Evolutionary conservation across 2,797 vertebrate species (phyloP), one percentile per base, ranked within the genome.

Genomic region (Hirundo rustica): DNA sequence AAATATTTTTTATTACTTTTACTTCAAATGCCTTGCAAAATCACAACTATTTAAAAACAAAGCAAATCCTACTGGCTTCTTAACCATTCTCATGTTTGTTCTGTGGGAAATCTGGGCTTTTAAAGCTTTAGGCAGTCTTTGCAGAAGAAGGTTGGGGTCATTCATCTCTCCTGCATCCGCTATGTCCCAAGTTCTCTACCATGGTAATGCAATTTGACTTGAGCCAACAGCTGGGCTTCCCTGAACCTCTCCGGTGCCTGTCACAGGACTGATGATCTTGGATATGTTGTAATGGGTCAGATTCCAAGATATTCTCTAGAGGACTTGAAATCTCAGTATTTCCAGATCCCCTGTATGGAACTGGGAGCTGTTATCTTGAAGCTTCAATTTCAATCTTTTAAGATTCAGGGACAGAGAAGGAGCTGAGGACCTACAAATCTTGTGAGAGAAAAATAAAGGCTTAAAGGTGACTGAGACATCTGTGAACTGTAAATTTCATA

Each of bases 181-280:
- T 53, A 0, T 40, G 13, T 12, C 21, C 67, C 1, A 0, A 2
- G 23, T 36, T 67, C 19, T 58, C 19, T n/a, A 4, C 8, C 3
- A 6, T 2, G 12, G 42, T 30, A 45, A 6, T 17, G 7, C 15
- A 1, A 4, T 10, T 10, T 14, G 34, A 11, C 23, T 23, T n/a
- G 10, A 85, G 54, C 17, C 38, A 26, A 32, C 29, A 67, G 18
- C 15, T 55, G 30, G 26, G 7, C 2, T 15, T 80, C 23, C 3
- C 32, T 54, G 18, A 50, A 50, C 22, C 26, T 84, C 30, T 17
- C 17, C 7, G 8, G 27, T 34, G 19, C 25, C 10, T 71, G 21
- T n/a, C 42, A 55, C 13, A 71, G 36, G 34, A 47, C 34, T 34
- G 32, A 20, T 48, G 7, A 20, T 27, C 9, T 32, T 68, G 27